These are phyloP conservation scores for Drosophila neutralis DNA, from an alignment of 2,888 invertebrate genomes.

Conservation along the genomic window DNA sequence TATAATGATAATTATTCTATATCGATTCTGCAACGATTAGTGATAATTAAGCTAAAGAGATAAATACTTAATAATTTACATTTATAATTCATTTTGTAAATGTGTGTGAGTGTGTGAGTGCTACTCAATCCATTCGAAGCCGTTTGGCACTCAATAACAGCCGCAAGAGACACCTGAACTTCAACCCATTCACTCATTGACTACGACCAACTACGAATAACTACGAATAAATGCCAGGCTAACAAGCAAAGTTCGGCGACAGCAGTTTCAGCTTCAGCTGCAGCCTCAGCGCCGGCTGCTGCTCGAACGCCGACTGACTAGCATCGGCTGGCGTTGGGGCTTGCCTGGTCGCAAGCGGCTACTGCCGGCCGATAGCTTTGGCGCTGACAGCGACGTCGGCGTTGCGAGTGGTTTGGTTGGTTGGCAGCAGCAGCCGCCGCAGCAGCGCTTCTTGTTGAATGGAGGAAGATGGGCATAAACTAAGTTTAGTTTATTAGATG, in stretches of 20 bases:
- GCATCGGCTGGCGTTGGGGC: slow-evolving; percentile 22
- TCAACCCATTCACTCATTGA: slow-evolving; percentile 33
- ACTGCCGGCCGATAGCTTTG: slow-evolving; percentile 35
- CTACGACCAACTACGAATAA: neutral
- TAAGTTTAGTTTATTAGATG: slow-evolving; percentile 85
- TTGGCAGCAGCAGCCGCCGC: slow-evolving; percentile 29
- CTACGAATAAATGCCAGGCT: slow-evolving; percentile 33
- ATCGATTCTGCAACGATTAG: neutral
- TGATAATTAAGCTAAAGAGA: neutral
- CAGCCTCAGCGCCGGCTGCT: slow-evolving; percentile 19
- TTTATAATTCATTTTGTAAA: neutral
- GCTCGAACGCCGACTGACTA: slow-evolving; percentile 39
- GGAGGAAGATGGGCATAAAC: slow-evolving; percentile 80
- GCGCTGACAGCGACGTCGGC: slow-evolving; percentile 39
- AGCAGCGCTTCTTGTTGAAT: slow-evolving; percentile 59
- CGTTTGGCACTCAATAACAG: slow-evolving; percentile 26
- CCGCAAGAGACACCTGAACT: slow-evolving; percentile 47
- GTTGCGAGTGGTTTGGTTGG: slow-evolving; percentile 64
- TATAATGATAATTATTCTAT: neutral
- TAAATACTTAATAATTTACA: neutral
- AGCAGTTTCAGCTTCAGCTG: neutral
- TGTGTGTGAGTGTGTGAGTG: neutral
- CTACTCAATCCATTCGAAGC: slow-evolving; percentile 3
- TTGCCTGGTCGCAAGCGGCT: slow-evolving; percentile 22
- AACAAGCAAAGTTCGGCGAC: neutral